A percentile compares a stretch with the other conserved stretches of the same genome.
Conservation (phyloP, 2,888 invertebrate species). For the Aspidiotus rigidus region DNA sequence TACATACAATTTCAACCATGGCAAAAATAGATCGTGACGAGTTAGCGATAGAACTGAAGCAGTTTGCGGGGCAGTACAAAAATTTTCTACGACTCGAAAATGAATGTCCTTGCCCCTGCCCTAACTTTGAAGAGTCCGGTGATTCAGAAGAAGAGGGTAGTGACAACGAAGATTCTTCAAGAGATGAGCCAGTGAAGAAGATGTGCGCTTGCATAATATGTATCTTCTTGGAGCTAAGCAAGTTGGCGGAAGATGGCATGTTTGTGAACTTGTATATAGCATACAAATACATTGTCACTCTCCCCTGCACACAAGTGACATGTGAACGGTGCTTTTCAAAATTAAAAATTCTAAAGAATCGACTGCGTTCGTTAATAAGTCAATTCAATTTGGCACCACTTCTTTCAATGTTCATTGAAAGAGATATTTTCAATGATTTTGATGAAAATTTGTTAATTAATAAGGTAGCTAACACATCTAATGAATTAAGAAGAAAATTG, state of each 20-base stretch:
- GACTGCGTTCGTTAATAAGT: conserved; percentile 15
- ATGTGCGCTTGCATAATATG: conserved; percentile 2
- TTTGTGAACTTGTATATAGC: conserved; percentile 15
- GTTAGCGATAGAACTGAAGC: neutral
- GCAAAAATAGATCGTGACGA: conserved; percentile 2
- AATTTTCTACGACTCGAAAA: neutral
- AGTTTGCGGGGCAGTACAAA: neutral
- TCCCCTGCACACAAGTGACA: conserved; percentile 23
- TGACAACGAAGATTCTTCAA: neutral
- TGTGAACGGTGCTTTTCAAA: conserved; percentile 24
- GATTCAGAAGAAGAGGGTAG: conserved; percentile 1
- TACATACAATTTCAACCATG: neutral
- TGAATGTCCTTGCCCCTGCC: neutral
- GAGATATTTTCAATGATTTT: conserved; percentile 10
- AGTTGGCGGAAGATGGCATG: conserved; percentile 3
- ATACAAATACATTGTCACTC: conserved; percentile 22
- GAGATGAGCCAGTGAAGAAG: neutral
- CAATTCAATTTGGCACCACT: conserved; percentile 20
- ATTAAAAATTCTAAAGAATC: conserved; percentile 22
- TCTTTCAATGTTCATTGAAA: conserved; percentile 24
- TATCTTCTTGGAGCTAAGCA: neutral
- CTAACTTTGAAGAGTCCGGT: conserved; percentile 2
- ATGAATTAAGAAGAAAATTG: neutral
- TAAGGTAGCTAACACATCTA: neutral
- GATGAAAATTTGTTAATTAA: neutral